Conservation (phyloP, 2,888 invertebrate genomes). For the Sarcophaga rosellei region DNA sequence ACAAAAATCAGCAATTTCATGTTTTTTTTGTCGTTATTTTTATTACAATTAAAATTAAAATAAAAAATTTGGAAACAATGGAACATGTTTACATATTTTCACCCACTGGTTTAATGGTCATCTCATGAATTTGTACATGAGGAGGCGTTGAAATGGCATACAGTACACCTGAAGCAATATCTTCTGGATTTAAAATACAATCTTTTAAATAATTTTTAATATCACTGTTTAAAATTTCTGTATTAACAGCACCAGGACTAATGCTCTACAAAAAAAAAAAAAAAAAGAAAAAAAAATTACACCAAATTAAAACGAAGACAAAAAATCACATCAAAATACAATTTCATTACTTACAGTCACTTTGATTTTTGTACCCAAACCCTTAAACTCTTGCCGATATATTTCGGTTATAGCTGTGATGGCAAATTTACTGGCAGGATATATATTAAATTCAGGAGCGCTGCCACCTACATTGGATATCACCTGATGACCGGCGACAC, state of each 20-base stretch:
- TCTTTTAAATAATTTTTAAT: constrained; percentile 43
- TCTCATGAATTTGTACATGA: constrained; percentile 67
- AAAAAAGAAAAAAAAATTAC: not conserved
- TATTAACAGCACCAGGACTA: constrained; percentile 73
- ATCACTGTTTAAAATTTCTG: constrained; percentile 73
- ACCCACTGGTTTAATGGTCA: constrained; percentile 75
- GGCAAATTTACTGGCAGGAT: constrained; percentile 75
- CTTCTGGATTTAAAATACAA: constrained; percentile 72
- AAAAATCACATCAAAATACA: not conserved
- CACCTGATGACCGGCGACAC: constrained; percentile 70
- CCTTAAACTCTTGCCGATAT: constrained; percentile 75
- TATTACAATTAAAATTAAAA: not conserved
- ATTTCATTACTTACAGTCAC: constrained; percentile 67
- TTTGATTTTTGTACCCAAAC: constrained; percentile 70
- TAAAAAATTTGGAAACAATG: not conserved
- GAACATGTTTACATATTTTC: constrained; percentile 69
- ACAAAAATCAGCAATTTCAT: too few relatives aligned
- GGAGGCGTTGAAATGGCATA: constrained; percentile 66
- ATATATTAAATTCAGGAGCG: constrained; percentile 62
- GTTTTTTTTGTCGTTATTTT: not conserved
- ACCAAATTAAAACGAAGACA: not conserved
- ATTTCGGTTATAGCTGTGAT: constrained; percentile 75
- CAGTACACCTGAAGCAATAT: constrained; percentile 57
- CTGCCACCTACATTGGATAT: not conserved
- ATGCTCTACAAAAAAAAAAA: constrained; percentile 55